Conservation (phyloP, 2,888 invertebrate genomes). For the Nymphalis urticae region DNA sequence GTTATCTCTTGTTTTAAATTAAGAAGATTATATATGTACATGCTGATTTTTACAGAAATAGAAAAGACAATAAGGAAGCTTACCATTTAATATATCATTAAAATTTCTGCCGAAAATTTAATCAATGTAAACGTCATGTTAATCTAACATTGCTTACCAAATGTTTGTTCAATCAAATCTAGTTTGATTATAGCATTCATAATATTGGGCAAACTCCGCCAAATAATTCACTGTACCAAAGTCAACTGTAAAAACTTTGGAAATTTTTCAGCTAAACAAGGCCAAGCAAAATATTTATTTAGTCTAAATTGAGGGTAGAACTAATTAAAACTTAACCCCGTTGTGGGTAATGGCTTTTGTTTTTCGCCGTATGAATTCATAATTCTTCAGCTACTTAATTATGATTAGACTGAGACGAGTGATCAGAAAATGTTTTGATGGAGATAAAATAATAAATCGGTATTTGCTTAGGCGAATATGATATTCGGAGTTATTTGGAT, state of each 20-base stretch:
- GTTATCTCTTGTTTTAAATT: too few species aligned
- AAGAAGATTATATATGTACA: too few species aligned
- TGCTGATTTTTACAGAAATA: too few species aligned
- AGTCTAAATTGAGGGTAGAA: constrained; percentile 36
- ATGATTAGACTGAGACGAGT: constrained; percentile 33
- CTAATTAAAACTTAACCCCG: constrained; percentile 59
- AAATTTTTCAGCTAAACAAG: constrained; percentile 21
- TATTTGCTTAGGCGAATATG: constrained; percentile 9
- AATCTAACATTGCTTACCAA: too few species aligned
- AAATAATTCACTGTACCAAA: neutral
- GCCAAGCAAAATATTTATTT: constrained; percentile 27
- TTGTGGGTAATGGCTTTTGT: constrained; percentile 56
- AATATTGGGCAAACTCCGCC: too few species aligned
- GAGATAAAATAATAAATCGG: constrained; percentile 6
- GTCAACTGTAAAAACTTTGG: constrained; percentile 5
- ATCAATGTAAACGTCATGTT: too few species aligned
- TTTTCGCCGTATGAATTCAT: constrained; percentile 57
- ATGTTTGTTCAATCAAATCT: too few species aligned
- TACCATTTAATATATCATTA: too few species aligned
- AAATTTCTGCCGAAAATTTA: too few species aligned
- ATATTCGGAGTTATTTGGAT: constrained; percentile 5
- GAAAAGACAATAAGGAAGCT: too few species aligned
- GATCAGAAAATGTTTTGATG: constrained; percentile 7
- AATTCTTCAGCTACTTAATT: constrained; percentile 49
- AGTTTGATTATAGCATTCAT: too few species aligned